A percentile compares a stretch with the other conserved stretches of the same genome.
phyloP scores from a whole-genome alignment of 2,888 invertebrate genomes.

The Phyllotreta striolata region DNA sequence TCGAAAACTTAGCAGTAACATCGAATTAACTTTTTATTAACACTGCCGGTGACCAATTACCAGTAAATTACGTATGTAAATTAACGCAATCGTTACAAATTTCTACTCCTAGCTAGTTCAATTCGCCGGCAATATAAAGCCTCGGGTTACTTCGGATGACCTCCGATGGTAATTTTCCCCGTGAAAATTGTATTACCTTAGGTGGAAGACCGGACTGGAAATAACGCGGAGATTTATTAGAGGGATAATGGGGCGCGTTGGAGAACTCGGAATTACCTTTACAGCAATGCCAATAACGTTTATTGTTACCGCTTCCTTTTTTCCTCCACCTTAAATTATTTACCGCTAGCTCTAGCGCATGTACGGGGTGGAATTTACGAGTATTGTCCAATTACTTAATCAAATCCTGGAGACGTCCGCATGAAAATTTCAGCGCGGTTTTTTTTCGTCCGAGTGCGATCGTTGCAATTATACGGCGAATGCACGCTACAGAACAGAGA shows the following conservation, averaged over 20 bases:
- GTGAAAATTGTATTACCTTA: slow-evolving; percentile 26
- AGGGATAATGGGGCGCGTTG: slow-evolving; percentile 21
- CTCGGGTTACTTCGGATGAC: slow-evolving; percentile 39
- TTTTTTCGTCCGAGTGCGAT: no score
- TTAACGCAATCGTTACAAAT: slow-evolving; percentile 44
- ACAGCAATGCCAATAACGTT: slow-evolving; percentile 31
- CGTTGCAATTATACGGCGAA: slow-evolving; percentile 21
- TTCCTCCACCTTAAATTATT: slow-evolving; percentile 12
- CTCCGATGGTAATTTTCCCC: slow-evolving; percentile 34
- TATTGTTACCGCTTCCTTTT: slow-evolving; percentile 23
- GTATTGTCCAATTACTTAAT: no score
- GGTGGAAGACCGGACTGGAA: slow-evolving; percentile 17
- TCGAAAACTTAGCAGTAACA: no score
- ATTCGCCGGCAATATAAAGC: slow-evolving; percentile 37
- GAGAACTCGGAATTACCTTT: slow-evolving; percentile 26
- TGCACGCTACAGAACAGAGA: slow-evolving; percentile 39
- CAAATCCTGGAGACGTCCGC: no score
- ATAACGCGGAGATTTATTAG: slow-evolving; percentile 28
- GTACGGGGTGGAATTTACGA: no score
- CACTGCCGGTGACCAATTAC: no score
- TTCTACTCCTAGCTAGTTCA: slow-evolving; percentile 16
- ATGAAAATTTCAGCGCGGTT: no score
- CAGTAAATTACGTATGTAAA: slow-evolving; percentile 24
- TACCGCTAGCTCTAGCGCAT: background rate
- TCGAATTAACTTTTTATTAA: no score